Evolutionary conservation across 2,797 vertebrate species (phyloP), one percentile per base, ranked within the genome.

Genomic region (Gephyroberyx darwinii): DNA sequence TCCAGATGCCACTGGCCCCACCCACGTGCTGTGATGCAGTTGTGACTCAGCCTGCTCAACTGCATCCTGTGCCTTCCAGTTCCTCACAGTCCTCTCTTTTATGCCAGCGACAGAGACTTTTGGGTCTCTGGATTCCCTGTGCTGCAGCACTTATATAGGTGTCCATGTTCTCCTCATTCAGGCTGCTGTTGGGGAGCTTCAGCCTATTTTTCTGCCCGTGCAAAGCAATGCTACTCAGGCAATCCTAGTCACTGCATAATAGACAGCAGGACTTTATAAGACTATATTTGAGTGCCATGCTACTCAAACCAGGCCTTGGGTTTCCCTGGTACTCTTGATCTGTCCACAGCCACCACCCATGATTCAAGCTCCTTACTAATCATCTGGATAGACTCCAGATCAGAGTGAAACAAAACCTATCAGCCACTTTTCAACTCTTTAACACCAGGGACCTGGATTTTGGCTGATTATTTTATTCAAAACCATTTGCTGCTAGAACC

Each of bases 1-100:
- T 86, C 86, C 86, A 89, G 83, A 88, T 77, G 83, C 79, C 82
- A 74, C 80, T 87, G 80, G 84, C 80, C 83, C 64, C 71, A 66
- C 71, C 71, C 30, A 33, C 78, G 20, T 37, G 69, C 79, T 74
- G 81, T 78, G 77, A 83, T 84, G 82, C 78, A 85, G 77, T 79
- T 78, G 48, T 83, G 83, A 84, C 84, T 16, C 41, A 77, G 81
- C 74, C 71, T 9, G 57, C 60, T 57, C 22, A 4, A 20, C 41
- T 83, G 86, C 87, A 16, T 43, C 41, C 9, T 16, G 14, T 43
- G 41, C 12, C 41, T 16, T 16, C 41, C 41, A 43, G 8, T 14
- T 43, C 41, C 41, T 43, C 41, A 14, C 84, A 86, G 75, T 68
- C 85, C 86, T 86, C 84, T 85, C 41, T 43, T 5, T 10, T 26